These are phyloP conservation scores for Merluccius polli DNA, from an alignment of 2,797 vertebrate genomes.

Conservation along the genomic window DNA sequence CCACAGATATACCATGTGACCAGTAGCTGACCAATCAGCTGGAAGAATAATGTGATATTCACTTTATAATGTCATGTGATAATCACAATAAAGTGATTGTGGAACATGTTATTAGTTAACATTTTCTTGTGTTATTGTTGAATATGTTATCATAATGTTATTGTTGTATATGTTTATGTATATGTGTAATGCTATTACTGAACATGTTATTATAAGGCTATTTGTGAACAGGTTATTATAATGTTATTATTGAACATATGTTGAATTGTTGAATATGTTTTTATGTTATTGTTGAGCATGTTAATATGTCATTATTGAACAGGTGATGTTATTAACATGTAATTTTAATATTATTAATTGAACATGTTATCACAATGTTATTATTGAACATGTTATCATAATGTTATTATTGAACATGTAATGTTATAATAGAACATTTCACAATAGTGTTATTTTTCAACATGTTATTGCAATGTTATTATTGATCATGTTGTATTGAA, in stretches of 20 bases:
- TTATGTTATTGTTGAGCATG: not conserved
- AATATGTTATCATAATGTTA: not conserved
- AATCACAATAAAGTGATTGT: constrained; percentile 8
- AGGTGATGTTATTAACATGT: not conserved
- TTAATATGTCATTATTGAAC: not conserved
- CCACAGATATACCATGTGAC: not conserved
- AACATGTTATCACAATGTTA: not conserved
- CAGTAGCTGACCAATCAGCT: not conserved
- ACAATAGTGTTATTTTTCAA: no score
- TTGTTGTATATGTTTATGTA: not conserved
- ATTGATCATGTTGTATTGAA: no score
- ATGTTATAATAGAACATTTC: no score
- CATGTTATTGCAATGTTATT: no score
- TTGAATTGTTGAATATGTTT: not conserved
- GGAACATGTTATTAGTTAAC: not conserved
- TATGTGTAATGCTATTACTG: not conserved
- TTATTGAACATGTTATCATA: not conserved
- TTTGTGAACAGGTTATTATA: not conserved
- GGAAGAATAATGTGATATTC: constrained; percentile 21
- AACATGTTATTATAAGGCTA: not conserved
- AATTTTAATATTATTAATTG: no score
- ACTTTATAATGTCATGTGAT: constrained; percentile 15
- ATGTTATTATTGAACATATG: no score
- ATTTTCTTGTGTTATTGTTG: not conserved
- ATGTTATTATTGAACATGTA: no score